Evolutionary conservation across 2,797 vertebrate species (phyloP).

Genomic region (Trichosurus vulpecula): DNA sequence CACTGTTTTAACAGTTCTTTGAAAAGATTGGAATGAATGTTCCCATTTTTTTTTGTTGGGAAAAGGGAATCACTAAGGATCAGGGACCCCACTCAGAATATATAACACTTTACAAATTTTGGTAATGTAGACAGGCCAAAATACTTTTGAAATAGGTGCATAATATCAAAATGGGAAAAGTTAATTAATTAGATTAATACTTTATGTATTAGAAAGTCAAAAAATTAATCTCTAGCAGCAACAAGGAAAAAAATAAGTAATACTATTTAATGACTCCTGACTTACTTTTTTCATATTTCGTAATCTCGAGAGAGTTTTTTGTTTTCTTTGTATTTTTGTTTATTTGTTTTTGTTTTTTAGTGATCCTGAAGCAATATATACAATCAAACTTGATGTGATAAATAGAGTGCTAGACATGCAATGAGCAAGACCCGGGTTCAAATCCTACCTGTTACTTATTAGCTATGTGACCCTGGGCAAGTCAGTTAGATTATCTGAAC

Average conservation of each 20-base stretch:
- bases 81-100: background rate
- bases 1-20: background rate
- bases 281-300: background rate
- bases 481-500: background rate
- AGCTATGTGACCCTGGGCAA: background rate
- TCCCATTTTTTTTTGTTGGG: background rate
- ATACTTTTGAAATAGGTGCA: background rate
- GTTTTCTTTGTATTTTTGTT: background rate
- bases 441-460: background rate
- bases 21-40: background rate
- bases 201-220: background rate
- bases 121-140: background rate
- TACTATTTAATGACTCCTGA: background rate
- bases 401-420: background rate
- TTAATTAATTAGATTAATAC: background rate
- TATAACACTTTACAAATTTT: background rate
- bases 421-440: background rate
- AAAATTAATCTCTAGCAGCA: background rate
- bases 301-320: background rate
- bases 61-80: background rate
- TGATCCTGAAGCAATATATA: background rate
- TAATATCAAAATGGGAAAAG: background rate
- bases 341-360: background rate
- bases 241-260: background rate
- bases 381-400: background rate